Evolutionary conservation across 2,113 vertebrate species (phyloP).

Genomic region (Hypanus sabinus): DNA sequence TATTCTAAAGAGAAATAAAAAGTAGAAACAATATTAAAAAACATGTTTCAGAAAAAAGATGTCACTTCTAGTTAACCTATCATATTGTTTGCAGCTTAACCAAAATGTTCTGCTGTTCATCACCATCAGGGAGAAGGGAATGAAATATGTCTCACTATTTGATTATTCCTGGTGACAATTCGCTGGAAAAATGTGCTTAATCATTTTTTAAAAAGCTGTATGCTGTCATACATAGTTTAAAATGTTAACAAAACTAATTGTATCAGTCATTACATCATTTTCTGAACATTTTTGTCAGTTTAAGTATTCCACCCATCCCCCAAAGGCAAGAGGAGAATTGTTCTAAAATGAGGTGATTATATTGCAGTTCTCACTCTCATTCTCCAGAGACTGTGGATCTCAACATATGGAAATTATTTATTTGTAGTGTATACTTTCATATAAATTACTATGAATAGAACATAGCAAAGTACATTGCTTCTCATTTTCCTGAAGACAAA

Average conservation of each 20-base stretch:
- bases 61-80: background rate
- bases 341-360: background rate
- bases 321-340: constrained; percentile 25
- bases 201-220: background rate
- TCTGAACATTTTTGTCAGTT: background rate
- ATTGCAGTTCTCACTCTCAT: background rate
- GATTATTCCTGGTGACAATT: background rate
- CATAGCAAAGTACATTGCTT: background rate
- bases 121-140: background rate
- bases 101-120: background rate
- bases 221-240: constrained; percentile 24
- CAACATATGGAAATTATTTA: constrained; percentile 33
- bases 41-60: background rate
- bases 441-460: background rate
- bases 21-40: background rate
- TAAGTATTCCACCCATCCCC: constrained; percentile 4
- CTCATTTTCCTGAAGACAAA: background rate
- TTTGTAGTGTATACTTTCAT: constrained; percentile 28
- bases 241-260: constrained; percentile 34
- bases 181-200: constrained; percentile 23
- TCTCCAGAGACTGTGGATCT: background rate
- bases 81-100: background rate
- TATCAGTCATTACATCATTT: constrained; percentile 32
- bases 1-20: background rate
- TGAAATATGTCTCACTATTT: constrained; percentile 23